Percentiles rank a stretch among this genome's conserved stretches.
Evolutionary conservation across 1,140 invertebrate species (phyloP).

Genomic region (Hylaeus volcanicus): DNA sequence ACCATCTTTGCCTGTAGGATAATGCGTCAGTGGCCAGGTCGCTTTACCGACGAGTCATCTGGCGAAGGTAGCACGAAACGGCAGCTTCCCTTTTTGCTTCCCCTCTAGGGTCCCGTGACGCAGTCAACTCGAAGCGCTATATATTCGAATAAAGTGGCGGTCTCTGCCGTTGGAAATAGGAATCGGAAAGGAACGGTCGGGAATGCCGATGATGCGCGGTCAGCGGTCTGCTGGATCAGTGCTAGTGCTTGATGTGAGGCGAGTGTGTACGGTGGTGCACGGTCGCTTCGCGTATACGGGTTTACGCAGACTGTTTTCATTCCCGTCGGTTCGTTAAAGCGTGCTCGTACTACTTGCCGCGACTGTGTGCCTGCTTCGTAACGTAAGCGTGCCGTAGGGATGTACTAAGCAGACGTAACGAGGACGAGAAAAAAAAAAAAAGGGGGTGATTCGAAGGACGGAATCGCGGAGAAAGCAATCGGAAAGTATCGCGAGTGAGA

Average conservation of each 20-base stretch:
- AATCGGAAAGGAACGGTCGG: constrained; percentile 52
- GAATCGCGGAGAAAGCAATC: background rate
- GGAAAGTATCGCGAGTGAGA: constrained; percentile 4
- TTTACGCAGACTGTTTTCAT: constrained; percentile 50
- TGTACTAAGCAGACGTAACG: background rate
- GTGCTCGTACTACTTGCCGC: constrained; percentile 20
- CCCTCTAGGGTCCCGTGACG: too few relatives aligned
- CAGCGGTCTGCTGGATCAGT: constrained; percentile 57
- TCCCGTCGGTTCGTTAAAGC: constrained; percentile 27
- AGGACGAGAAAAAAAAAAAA: too few relatives aligned
- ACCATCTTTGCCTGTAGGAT: too few relatives aligned
- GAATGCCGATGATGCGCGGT: constrained; percentile 65
- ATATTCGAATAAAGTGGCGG: constrained; percentile 45
- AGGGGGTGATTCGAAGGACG: background rate
- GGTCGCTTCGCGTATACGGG: constrained; percentile 45
- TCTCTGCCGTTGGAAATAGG: constrained; percentile 14
- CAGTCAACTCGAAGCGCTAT: too few relatives aligned
- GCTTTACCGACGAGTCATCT: too few relatives aligned
- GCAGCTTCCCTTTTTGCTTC: too few relatives aligned
- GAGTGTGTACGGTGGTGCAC: constrained; percentile 54
- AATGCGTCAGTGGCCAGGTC: too few relatives aligned
- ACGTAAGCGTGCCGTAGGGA: background rate
- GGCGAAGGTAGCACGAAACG: too few relatives aligned
- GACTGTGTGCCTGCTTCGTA: background rate
- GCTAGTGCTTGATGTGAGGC: constrained; percentile 62